phyloP scores from a whole-genome alignment of 1,140 invertebrate species.

The Callitettix versicolor region DNA sequence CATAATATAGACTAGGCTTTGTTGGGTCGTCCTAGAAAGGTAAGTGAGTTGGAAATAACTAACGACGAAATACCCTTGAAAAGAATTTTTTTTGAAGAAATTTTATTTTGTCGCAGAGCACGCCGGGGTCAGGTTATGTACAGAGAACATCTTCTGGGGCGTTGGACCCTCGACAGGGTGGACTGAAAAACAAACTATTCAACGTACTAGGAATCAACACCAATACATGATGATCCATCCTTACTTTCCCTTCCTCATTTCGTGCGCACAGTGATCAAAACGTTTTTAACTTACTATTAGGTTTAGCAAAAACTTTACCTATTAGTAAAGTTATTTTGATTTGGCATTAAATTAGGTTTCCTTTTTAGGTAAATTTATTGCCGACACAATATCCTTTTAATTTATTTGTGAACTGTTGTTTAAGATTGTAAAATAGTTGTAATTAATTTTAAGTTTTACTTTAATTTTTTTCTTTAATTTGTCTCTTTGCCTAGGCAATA shows the following conservation, averaged over 20 bases:
- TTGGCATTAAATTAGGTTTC: not conserved
- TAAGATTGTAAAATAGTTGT: too few relatives aligned
- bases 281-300: not conserved
- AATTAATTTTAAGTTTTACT: too few relatives aligned
- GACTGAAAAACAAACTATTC: conserved; percentile 51
- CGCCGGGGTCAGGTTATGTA: conserved; percentile 30
- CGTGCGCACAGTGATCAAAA: not conserved
- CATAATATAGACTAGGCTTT: too few relatives aligned
- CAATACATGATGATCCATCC: conserved; percentile 3
- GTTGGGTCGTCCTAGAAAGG: not conserved
- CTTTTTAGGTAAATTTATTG: not conserved
- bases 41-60: conserved; percentile 3
- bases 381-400: not conserved
- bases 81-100: not conserved
- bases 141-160: conserved; percentile 28
- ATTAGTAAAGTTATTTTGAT: not conserved
- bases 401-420: not conserved
- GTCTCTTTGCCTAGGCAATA: too few relatives aligned
- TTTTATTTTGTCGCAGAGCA: conserved; percentile 27
- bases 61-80: not conserved
- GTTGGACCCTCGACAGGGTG: conserved; percentile 34
- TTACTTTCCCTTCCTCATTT: not conserved
- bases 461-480: too few relatives aligned
- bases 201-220: conserved; percentile 42
- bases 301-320: not conserved